Conservation (phyloP, 2,888 invertebrate species). For the Biston stratarius region DNA sequence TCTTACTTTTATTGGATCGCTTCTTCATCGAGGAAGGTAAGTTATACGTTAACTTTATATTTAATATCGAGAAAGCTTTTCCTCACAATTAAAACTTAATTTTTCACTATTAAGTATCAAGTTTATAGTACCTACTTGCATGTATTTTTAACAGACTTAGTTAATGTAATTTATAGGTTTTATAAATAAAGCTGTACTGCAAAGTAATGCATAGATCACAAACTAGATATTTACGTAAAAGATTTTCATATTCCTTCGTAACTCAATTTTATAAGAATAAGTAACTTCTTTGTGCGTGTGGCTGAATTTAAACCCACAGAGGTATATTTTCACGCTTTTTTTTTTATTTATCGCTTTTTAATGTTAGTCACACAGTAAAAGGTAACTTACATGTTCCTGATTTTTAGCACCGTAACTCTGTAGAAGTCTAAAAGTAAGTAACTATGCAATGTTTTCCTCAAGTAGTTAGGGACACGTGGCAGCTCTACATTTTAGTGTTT, state of each 20-base stretch:
- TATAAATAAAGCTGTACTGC: background rate
- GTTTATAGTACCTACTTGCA: background rate
- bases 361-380: background rate
- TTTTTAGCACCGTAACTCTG: background rate
- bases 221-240: background rate
- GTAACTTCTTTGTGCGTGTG: conserved; percentile 3
- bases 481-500: conserved; percentile 23
- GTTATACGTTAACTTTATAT: conserved; percentile 43
- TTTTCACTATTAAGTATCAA: background rate
- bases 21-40: conserved; percentile 72
- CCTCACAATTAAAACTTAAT: background rate
- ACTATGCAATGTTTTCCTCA: conserved; percentile 23
- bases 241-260: background rate
- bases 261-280: background rate
- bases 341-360: background rate
- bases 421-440: background rate
- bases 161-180: background rate
- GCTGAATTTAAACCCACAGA: background rate
- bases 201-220: background rate
- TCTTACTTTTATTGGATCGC: conserved; percentile 82
- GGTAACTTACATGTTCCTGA: background rate
- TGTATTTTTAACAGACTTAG: background rate
- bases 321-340: background rate
- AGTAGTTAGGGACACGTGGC: conserved; percentile 28
- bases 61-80: background rate